A percentile compares a stretch with the other conserved stretches of the same genome.
These are phyloP conservation scores for Geophilus truncorum DNA, from an alignment of 2,888 invertebrate species.

Conservation along the genomic window DNA sequence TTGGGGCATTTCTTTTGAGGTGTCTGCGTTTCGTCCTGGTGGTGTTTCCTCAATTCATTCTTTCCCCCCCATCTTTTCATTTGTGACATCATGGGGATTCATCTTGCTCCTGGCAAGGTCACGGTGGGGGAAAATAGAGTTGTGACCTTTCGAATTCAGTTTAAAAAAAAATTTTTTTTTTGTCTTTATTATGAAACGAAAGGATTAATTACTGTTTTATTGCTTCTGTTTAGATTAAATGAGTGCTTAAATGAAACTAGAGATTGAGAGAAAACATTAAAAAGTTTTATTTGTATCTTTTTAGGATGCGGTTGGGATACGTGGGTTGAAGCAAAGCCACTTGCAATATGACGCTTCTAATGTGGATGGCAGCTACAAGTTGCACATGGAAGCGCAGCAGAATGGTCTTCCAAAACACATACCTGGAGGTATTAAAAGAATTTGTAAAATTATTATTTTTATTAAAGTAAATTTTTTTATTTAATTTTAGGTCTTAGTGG, in stretches of 20 bases:
- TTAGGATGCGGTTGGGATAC: not conserved
- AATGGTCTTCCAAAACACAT: slow-evolving; percentile 11
- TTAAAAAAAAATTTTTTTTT: not conserved
- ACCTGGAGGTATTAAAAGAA: not conserved
- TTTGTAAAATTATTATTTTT: no score
- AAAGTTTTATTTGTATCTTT: not conserved
- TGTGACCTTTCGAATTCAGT: not conserved
- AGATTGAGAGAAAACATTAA: not conserved
- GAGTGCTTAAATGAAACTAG: no score
- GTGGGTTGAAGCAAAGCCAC: not conserved
- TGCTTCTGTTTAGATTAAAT: no score
- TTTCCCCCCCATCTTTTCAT: not conserved
- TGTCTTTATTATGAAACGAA: not conserved
- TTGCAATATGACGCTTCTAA: not conserved
- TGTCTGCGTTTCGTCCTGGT: no score
- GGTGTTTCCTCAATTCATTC: not conserved
- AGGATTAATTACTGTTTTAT: no score
- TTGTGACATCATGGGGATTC: not conserved
- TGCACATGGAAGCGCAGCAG: not conserved
- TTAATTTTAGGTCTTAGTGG: not conserved
- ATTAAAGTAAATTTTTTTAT: not conserved
- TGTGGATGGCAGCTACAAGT: not conserved
- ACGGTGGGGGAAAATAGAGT: not conserved
- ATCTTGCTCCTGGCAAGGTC: not conserved
- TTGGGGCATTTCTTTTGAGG: no score